Evolutionary conservation across 2,113 vertebrate genomes (phyloP).

Genomic region (Burhinus bistriatus): DNA sequence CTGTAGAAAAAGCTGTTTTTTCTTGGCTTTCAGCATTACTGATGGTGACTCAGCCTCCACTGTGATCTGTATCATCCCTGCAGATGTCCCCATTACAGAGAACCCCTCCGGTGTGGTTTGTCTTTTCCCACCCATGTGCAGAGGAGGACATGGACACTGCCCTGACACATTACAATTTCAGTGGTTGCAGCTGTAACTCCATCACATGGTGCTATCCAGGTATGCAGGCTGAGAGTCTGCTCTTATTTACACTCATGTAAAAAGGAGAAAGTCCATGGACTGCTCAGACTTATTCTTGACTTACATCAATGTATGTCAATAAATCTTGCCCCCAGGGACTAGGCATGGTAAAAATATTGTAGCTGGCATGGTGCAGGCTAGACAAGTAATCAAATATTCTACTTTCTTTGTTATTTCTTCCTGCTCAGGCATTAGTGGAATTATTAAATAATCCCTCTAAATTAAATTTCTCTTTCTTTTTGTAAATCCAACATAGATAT

Average conservation of each 20-base stretch:
- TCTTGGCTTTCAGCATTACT: neutral
- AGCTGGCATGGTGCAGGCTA: neutral
- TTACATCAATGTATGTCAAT: neutral
- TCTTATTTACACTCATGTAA: neutral
- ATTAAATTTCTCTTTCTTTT: constrained; percentile 33
- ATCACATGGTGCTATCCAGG: neutral
- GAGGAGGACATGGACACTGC: neutral
- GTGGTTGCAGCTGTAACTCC: neutral
- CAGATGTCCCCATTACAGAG: neutral
- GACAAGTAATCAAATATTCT: constrained; percentile 1
- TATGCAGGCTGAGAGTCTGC: neutral
- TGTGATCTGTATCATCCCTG: neutral
- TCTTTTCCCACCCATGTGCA: neutral
- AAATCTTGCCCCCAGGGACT: neutral
- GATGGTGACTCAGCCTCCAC: neutral
- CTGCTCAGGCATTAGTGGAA: neutral
- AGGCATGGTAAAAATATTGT: neutral
- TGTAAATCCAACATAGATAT: neutral
- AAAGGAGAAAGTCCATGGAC: neutral
- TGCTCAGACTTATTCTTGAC: neutral
- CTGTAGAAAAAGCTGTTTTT: fast-evolving
- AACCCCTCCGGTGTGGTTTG: neutral
- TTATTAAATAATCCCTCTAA: constrained; percentile 20
- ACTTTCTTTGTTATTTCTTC: neutral
- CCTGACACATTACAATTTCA: neutral